Evolutionary conservation across 1,140 invertebrate genomes (phyloP), one percentile per base, ranked within the genome.

Genomic region (Magallana angulata): DNA sequence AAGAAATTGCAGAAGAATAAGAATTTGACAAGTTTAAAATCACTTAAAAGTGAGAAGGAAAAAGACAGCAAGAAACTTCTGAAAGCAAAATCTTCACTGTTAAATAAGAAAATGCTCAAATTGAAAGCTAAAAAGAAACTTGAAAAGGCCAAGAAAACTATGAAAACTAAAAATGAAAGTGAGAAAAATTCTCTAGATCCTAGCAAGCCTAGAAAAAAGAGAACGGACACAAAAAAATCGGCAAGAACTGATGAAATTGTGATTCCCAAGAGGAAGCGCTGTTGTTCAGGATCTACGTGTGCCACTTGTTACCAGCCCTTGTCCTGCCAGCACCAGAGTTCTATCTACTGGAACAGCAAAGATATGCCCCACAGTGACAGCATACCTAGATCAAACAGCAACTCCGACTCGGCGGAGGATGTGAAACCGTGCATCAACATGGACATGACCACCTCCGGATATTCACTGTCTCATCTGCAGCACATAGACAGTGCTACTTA

Each of bases 401-500:
- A 36, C 48, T 36, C 60, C 9, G 58, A 60, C 16, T 30, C 60
- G 5, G 83, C 60, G 5, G 83, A 84, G 30, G 83, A 62, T 36
- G 30, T 48, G 7, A 84, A 60, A 84, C 30, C 83, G 8, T 62
- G 58, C 36, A 60, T 84, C 18, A 60, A 64, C 18, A 57, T 82
- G 57, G 81, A 82, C 16, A 58, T 57, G 48, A 7, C 57, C 14
- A 82, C 48, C 57, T 57, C 48, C 4, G 57, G 81, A 11, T 82
- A 82, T 58, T 82, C 81, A 7, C 36, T 84, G 7, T 59, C 85
- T 18, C 57, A 60, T 56, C 36, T 87, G 36, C 85, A 87, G 85
- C 58, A 82, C n/a, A 82, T 87, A 56, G 85, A 87, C n/a, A 64
- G 57, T 82, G 56, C 85, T 18, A 57, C 85, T 16, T 87, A 82